Evolutionary conservation across 2,888 invertebrate genomes (phyloP), one percentile per base, ranked within the genome.

Genomic region (Ormyrus labotus): DNA sequence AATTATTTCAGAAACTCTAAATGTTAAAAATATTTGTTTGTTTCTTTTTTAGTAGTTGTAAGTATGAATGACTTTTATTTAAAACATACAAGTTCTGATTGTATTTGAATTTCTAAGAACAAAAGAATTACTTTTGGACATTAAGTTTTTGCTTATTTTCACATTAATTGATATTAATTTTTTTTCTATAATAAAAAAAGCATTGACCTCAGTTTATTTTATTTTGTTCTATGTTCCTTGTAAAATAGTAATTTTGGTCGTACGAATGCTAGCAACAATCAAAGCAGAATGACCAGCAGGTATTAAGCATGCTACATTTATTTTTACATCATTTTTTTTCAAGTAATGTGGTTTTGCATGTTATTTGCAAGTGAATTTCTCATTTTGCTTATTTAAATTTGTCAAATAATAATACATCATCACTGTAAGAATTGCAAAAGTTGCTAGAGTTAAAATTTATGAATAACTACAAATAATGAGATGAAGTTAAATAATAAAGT

Each of bases 201-300:
- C 19, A 51, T 34, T 53, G 34, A 68, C 8, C 68, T 60, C 67
- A 5, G 19, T 58, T 74, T 19, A 69, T 74, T 73, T 78, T 75
- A 75, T 75, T 76, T 79, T 79, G 70, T 81, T 81, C 50, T 78
- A 75, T 81, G 78, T 82, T 72, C 61, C 68, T 82, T 72, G 48
- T 78, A 76, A 79, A 78, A 81, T 71, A 78, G 76, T 82, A 79
- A 76, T 75, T 79, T 79, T 78, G 75, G 78, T 81, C 81, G 72
- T 75, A 78, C 74, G 19, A 75, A 73, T 73, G 64, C 53, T 81
- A 81, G 70, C 81, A 70, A 78, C 79, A 81, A 76, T 79, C 76
- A 82, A 76, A 76, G 79, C 81, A 79, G 79, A 82, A 73, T 73
- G 58, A 79, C 72, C 76, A 82, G 65, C 78, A 81, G 78, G 81